A percentile compares a stretch with the other conserved stretches of the same genome.
Evolutionary conservation across 35 echinoderm and acorn worm species (phyloP).

Genomic region (Anneissia japonica): DNA sequence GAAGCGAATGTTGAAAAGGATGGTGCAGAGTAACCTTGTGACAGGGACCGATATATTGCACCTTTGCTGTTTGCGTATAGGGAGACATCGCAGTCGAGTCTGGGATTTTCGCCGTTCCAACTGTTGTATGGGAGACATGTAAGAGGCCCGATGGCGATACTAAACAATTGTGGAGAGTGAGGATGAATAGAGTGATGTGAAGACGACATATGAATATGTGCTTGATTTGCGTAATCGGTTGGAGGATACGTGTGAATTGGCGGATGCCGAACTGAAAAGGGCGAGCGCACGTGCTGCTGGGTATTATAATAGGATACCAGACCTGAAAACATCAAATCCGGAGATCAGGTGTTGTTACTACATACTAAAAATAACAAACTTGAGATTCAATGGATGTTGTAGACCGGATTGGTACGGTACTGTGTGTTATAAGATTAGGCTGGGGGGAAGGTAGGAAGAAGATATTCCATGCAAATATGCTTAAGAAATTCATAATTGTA

Average conservation of each 20-base stretch:
- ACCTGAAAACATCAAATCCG: background rate
- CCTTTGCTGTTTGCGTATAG: slow-evolving; percentile 50
- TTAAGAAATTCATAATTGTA: too few species aligned
- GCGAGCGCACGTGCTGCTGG: too few species aligned
- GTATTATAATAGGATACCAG: background rate
- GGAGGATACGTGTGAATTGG: slow-evolving; percentile 9
- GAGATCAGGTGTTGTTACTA: slow-evolving; percentile 11
- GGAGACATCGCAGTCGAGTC: slow-evolving; percentile 27
- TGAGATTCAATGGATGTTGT: background rate
- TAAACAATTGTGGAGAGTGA: slow-evolving; percentile 49
- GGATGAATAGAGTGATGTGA: background rate
- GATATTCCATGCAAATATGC: background rate
- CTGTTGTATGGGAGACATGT: slow-evolving; percentile 47
- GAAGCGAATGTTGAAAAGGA: slow-evolving; percentile 47
- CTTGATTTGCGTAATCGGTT: slow-evolving; percentile 5
- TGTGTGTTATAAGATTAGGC: too few species aligned
- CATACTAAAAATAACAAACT: background rate
- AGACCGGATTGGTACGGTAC: background rate
- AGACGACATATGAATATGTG: slow-evolving; percentile 22
- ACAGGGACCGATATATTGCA: slow-evolving; percentile 46
- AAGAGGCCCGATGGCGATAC: slow-evolving; percentile 53
- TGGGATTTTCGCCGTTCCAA: slow-evolving; percentile 63
- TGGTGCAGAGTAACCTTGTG: slow-evolving; percentile 37
- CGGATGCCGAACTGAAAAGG: background rate
- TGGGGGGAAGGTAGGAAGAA: background rate